These are phyloP conservation scores for Zingel zingel DNA, from an alignment of 2,113 vertebrate genomes.

Conservation along the genomic window DNA sequence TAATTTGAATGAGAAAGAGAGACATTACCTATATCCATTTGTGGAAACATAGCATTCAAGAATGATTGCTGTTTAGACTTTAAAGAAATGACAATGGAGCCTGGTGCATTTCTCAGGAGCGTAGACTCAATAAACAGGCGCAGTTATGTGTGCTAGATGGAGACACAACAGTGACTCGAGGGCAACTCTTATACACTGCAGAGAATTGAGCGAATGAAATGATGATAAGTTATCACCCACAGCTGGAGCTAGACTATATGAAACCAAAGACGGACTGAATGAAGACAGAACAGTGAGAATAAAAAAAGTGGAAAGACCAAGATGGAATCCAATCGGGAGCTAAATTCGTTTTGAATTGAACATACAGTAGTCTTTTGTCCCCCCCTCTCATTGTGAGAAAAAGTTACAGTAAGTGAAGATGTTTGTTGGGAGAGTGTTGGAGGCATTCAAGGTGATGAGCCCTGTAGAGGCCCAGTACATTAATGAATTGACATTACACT, in stretches of 20 bases:
- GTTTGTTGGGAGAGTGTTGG: conserved; percentile 32
- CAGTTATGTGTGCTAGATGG: conserved; percentile 28
- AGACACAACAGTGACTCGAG: conserved; percentile 63
- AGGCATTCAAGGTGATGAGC: conserved; percentile 69
- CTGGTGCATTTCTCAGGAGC: conserved; percentile 21
- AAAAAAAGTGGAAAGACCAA: conserved; percentile 37
- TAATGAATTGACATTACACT: conserved; percentile 83
- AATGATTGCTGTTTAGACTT: conserved; percentile 1
- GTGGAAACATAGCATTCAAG: conserved; percentile 21
- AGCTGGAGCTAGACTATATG: conserved; percentile 48
- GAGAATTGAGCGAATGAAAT: conserved; percentile 49
- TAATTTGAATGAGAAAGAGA: conserved; percentile 24
- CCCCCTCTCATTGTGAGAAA: conserved; percentile 6
- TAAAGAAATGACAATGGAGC: background rate
- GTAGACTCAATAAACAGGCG: conserved; percentile 32
- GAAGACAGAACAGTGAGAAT: conserved; percentile 55
- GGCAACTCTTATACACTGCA: conserved; percentile 58
- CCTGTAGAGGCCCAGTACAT: conserved; percentile 52
- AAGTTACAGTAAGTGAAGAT: conserved; percentile 32
- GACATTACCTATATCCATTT: conserved; percentile 30
- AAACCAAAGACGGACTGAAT: conserved; percentile 57
- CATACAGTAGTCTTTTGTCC: background rate
- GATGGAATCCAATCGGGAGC: conserved; percentile 33
- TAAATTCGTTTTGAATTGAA: conserved; percentile 43
- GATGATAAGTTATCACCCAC: conserved; percentile 63